phyloP scores from a whole-genome alignment of 2,113 vertebrate species.

The Seriola dumerili region DNA sequence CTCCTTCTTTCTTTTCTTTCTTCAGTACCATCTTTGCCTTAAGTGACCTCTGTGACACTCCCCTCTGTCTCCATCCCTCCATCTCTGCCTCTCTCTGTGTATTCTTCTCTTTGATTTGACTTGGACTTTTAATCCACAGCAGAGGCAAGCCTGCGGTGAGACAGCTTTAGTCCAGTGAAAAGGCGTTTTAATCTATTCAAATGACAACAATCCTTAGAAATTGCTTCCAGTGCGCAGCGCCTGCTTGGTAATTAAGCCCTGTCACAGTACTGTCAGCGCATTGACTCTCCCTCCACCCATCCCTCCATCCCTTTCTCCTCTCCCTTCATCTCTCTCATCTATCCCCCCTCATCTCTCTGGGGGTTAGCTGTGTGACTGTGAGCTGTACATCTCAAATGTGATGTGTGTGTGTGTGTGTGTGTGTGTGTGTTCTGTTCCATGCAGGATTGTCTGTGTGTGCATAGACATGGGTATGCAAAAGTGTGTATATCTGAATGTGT shows the following conservation, averaged over 20 bases:
- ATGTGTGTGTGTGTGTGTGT: conserved; percentile 5
- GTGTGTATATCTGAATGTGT: not conserved
- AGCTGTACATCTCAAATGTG: conserved; percentile 34
- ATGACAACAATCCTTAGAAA: conserved; percentile 81
- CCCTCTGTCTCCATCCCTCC: conserved; percentile 29
- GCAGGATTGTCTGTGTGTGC: conserved; percentile 1
- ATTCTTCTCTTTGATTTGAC: conserved; percentile 45
- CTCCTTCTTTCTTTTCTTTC: not conserved
- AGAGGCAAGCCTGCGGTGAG: conserved; percentile 59
- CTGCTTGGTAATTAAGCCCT: conserved; percentile 81
- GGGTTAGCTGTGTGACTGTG: conserved; percentile 55
- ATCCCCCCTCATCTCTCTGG: conserved; percentile 48
- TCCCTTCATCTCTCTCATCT: conserved; percentile 55
- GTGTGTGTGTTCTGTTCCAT: not conserved
- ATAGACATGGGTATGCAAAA: not conserved
- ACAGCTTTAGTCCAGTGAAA: conserved; percentile 76
- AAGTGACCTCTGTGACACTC: conserved; percentile 16
- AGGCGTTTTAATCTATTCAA: conserved; percentile 81
- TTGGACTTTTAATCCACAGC: conserved; percentile 74
- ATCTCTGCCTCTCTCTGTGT: conserved; percentile 6
- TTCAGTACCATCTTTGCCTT: not conserved
- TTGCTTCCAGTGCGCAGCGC: conserved; percentile 65
- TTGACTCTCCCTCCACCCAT: conserved; percentile 13
- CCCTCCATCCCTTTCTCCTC: conserved; percentile 27
- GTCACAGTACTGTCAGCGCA: conserved; percentile 80